These are phyloP conservation scores for Hemiscyllium ocellatum DNA, from an alignment of 2,113 vertebrate species.

Conservation along the genomic window DNA sequence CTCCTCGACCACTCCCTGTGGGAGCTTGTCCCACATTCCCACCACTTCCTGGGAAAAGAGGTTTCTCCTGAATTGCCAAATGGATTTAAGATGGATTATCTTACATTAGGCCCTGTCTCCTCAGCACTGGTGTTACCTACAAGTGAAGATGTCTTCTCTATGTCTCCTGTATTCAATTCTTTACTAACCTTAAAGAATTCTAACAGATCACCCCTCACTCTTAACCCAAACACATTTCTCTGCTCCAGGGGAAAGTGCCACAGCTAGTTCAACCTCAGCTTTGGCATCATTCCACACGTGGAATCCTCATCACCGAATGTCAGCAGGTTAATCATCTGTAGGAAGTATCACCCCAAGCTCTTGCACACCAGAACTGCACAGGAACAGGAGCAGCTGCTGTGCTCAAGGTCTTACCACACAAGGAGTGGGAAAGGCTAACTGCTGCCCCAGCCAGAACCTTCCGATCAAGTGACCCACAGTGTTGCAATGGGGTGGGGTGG, in stretches of 20 bases:
- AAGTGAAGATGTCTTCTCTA: not conserved
- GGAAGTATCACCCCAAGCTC: not conserved
- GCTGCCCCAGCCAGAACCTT: too few relatives aligned
- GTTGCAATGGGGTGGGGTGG: too few relatives aligned
- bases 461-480: too few relatives aligned
- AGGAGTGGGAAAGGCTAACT: too few relatives aligned
- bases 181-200: not conserved
- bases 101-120: not conserved
- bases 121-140: not conserved
- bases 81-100: not conserved
- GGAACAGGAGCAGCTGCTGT: not conserved
- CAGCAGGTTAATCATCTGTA: not conserved
- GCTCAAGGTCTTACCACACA: fast-evolving
- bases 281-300: too few relatives aligned
- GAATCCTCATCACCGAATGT: too few relatives aligned
- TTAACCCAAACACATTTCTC: too few relatives aligned
- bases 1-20: not conserved
- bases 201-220: too few relatives aligned
- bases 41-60: not conserved
- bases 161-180: not conserved
- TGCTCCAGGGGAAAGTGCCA: too few relatives aligned
- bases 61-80: not conserved
- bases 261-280: too few relatives aligned
- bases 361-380: not conserved
- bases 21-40: not conserved